Evolutionary conservation across 2,888 invertebrate genomes (phyloP).

Genomic region (Alloscopus bannaensis): DNA sequence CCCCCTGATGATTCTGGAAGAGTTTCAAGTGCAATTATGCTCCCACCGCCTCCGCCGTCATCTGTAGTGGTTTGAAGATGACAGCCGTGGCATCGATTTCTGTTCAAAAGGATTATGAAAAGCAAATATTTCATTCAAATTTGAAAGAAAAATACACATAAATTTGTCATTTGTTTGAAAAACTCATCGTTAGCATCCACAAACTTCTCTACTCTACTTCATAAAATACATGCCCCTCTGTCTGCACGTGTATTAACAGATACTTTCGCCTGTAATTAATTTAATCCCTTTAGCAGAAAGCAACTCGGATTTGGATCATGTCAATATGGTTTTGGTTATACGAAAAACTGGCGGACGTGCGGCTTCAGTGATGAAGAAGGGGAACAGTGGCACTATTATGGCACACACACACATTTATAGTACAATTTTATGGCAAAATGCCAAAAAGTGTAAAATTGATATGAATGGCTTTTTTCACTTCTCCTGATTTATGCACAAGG

Average conservation of each 20-base stretch:
- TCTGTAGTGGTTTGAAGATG: background rate
- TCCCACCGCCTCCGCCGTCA: background rate
- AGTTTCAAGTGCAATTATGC: conserved; percentile 27
- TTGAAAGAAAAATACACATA: background rate
- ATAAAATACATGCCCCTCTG: too few relatives aligned
- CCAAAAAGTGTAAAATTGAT: conserved; percentile 41
- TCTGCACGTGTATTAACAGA: too few relatives aligned
- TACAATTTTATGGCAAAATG: conserved; percentile 9
- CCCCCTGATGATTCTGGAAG: conserved; percentile 15
- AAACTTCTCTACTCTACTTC: too few relatives aligned
- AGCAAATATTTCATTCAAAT: conserved; percentile 25
- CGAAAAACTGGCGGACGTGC: too few relatives aligned
- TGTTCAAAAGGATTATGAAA: conserved; percentile 9
- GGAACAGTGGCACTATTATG: background rate
- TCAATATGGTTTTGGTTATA: too few relatives aligned
- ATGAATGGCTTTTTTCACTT: conserved; percentile 49
- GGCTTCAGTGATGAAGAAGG: too few relatives aligned
- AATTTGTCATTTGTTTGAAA: conserved; percentile 7
- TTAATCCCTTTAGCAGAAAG: too few relatives aligned
- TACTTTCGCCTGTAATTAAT: too few relatives aligned
- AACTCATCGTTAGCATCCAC: too few relatives aligned
- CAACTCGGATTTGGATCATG: too few relatives aligned
- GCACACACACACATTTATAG: conserved; percentile 5
- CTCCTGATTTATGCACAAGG: conserved; percentile 45
- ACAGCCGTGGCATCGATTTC: conserved; percentile 23